Evolutionary conservation across 2,113 vertebrate genomes (phyloP).

Genomic region (Melanotaenia duboulayi): DNA sequence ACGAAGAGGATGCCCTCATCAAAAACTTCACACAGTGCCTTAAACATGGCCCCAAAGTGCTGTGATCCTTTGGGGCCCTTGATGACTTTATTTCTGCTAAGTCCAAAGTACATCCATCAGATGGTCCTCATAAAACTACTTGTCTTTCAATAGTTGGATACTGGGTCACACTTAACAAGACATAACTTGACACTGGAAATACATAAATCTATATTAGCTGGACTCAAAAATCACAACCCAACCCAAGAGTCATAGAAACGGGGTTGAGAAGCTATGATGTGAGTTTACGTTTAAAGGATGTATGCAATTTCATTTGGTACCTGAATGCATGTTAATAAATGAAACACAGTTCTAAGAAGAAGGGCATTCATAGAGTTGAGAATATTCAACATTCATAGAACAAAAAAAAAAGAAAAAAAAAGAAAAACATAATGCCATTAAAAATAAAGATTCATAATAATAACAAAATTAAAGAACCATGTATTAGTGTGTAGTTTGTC

Average conservation of each 20-base stretch:
- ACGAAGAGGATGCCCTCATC: conserved; percentile 12
- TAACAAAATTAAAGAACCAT: background rate
- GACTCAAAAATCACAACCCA: conserved; percentile 16
- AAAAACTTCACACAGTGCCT: conserved; percentile 52
- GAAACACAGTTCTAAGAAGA: too few relatives aligned
- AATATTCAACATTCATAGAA: too few relatives aligned
- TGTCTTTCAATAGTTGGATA: conserved; percentile 47
- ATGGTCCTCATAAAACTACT: conserved; percentile 60
- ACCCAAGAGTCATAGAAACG: too few relatives aligned
- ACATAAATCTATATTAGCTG: conserved; percentile 24
- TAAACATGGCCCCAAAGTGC: conserved; percentile 48
- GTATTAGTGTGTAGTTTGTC: too few relatives aligned
- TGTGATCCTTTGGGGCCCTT: conserved; percentile 58
- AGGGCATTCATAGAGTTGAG: too few relatives aligned
- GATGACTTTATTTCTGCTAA: conserved; percentile 56
- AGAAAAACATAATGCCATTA: too few relatives aligned
- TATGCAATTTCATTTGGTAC: too few relatives aligned
- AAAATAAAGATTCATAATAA: too few relatives aligned
- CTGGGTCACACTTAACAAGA: conserved; percentile 39
- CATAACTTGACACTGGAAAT: conserved; percentile 44
- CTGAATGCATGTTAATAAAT: too few relatives aligned
- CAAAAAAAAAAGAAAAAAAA: too few relatives aligned
- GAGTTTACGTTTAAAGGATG: background rate
- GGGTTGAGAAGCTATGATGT: background rate
- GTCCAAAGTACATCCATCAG: conserved; percentile 65